Evolutionary conservation across 2,113 vertebrate genomes (phyloP), one percentile per base, ranked within the genome.

Genomic region (Lasiurus cinereus): DNA sequence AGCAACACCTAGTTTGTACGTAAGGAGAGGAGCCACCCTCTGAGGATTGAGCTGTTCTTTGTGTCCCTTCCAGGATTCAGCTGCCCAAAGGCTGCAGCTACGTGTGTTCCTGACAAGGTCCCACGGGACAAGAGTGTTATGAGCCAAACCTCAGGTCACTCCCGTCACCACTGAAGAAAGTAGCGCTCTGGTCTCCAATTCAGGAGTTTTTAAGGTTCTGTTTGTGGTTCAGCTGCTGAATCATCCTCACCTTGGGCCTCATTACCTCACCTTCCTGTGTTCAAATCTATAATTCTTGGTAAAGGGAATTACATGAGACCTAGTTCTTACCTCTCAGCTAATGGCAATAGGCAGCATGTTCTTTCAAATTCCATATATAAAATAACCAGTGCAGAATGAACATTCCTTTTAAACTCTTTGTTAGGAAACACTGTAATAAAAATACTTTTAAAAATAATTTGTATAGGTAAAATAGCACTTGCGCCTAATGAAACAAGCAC

Each of bases 221-320:
- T 90, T 88, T 96, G 54, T 73, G 64, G 29, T 69, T 92, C 48
- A 92, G 52, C 36, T 78, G 78, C 19, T 78, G 78, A 97, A 33
- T 93, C 27, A 69, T 29, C 22, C 27, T 10, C 66, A 83, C 18
- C 36, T 59, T 79, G 43, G 21, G 1, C 8, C 66, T 56, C 64
- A 48, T 89, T 31, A 69, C 59, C 27, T 96, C 56, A 77, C 43
- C 43, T 77, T 84, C 29, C 66, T 93, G 84, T 27, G 33, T 84
- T 70, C 33, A 90, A 72, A 80, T 15, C 21, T 86, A 50, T 48
- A 73, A 93, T 5, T 36, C 31, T 67, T 27, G 59, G 83, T 62
- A 87, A 70, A 83, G 67, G 16, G 39, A 64, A 27, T 10, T 21
- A 5, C 27, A 19, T 46, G 43, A 31, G 33, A 54, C 19, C 29